These are phyloP conservation scores for Puma concolor DNA, from an alignment of 2,113 vertebrate species.

Conservation along the genomic window DNA sequence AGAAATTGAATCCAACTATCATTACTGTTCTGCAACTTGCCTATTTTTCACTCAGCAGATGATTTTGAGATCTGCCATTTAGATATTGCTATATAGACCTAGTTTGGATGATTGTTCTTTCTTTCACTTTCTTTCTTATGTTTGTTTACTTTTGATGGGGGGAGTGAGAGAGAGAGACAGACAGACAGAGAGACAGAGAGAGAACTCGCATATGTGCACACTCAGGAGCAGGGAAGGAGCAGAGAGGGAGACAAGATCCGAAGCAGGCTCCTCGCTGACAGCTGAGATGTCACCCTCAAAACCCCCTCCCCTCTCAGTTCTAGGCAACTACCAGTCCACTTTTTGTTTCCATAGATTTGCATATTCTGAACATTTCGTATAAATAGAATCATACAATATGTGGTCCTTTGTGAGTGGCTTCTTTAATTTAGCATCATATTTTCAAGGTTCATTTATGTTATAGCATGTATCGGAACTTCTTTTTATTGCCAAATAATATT, in stretches of 20 bases:
- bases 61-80: neutral
- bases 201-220: too few relatives aligned
- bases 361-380: neutral
- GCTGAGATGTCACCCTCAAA: neutral
- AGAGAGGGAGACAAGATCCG: too few relatives aligned
- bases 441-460: neutral
- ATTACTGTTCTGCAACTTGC: neutral
- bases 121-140: too few relatives aligned
- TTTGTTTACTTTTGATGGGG: too few relatives aligned
- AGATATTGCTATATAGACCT: neutral
- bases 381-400: neutral
- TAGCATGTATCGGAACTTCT: neutral
- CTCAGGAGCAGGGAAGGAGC: too few relatives aligned
- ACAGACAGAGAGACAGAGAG: too few relatives aligned
- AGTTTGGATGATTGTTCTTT: neutral
- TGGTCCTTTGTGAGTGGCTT: neutral
- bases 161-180: too few relatives aligned
- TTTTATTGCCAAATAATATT: slow-evolving; percentile 7
- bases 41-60: neutral
- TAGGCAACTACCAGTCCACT: neutral
- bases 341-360: neutral
- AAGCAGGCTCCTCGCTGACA: too few relatives aligned
- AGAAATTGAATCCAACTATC: neutral
- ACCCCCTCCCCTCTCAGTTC: neutral
- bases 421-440: neutral